Percentiles rank a stretch among this genome's conserved stretches.
These are phyloP conservation scores for Amazonetta brasiliensis DNA, from an alignment of 2,797 vertebrate species.

Conservation along the genomic window DNA sequence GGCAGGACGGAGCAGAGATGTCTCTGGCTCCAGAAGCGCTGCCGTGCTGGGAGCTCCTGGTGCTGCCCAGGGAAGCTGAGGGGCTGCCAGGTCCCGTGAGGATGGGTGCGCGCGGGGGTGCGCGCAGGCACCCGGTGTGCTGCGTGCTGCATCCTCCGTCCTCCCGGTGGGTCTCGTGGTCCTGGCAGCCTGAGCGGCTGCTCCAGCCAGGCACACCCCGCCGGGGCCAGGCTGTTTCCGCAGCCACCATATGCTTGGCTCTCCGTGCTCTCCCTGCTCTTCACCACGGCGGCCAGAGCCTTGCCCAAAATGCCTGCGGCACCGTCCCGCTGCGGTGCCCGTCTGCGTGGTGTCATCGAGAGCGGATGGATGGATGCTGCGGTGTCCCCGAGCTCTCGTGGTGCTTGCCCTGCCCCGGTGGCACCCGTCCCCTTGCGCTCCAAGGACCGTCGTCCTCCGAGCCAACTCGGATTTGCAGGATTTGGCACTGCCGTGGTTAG, in stretches of 20 bases:
- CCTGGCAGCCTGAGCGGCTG: background rate
- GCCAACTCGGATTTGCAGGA: background rate
- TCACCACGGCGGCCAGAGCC: background rate
- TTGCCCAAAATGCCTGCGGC: background rate
- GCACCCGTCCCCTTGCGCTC: fast-evolving
- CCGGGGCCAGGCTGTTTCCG: background rate
- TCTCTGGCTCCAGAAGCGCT: background rate
- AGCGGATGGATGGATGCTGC: background rate
- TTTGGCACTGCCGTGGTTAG: fast-evolving
- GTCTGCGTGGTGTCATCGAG: fast-evolving
- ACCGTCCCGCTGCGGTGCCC: fast-evolving
- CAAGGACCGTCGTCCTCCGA: background rate
- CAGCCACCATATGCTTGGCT: background rate
- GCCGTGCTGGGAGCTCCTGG: background rate
- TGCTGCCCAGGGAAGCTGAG: fast-evolving
- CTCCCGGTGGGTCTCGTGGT: background rate
- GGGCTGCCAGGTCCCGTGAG: fast-evolving
- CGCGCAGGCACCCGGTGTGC: fast-evolving
- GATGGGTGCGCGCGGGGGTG: fast-evolving
- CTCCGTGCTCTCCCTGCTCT: background rate
- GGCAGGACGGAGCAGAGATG: background rate
- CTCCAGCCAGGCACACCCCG: background rate
- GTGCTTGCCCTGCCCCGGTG: background rate
- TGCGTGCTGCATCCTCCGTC: background rate
- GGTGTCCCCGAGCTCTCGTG: fast-evolving